These are phyloP conservation scores for Cossypha heuglini DNA, from an alignment of 2,797 vertebrate species.

Conservation along the genomic window DNA sequence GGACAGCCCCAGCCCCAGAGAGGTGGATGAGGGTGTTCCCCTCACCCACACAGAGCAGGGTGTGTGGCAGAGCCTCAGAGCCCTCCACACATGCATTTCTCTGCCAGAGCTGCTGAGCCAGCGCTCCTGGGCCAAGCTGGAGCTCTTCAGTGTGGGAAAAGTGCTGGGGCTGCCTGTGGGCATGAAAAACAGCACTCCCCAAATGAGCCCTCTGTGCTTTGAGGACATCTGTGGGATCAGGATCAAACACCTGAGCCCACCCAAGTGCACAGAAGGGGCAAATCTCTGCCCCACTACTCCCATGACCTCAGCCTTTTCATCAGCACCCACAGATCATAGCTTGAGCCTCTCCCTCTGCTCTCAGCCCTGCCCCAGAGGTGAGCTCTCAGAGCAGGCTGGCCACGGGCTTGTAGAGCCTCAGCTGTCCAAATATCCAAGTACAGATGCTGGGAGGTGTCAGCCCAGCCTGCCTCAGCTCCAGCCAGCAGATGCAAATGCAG, in stretches of 20 bases:
- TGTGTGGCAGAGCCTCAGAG: background rate
- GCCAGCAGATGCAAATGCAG: background rate
- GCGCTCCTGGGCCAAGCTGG: accelerated
- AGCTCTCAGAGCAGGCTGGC: background rate
- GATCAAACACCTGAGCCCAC: background rate
- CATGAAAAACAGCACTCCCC: background rate
- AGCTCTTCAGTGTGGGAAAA: background rate
- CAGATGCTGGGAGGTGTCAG: background rate
- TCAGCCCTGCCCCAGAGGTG: background rate
- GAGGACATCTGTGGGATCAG: background rate
- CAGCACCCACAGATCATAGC: background rate
- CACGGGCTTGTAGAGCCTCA: background rate
- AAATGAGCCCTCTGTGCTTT: background rate
- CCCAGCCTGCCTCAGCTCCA: background rate
- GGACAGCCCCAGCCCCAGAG: background rate
- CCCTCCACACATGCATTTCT: background rate
- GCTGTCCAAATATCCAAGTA: background rate
- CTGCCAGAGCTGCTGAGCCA: background rate
- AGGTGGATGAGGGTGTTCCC: background rate
- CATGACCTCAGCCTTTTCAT: background rate
- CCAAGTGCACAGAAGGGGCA: background rate
- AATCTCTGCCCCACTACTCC: background rate
- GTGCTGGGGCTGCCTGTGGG: background rate
- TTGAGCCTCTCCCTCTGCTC: background rate
- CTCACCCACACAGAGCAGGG: accelerated